A percentile compares a stretch with the other conserved stretches of the same genome.
Evolutionary conservation across 2,797 vertebrate genomes (phyloP).

Genomic region (Leuciscus waleckii): DNA sequence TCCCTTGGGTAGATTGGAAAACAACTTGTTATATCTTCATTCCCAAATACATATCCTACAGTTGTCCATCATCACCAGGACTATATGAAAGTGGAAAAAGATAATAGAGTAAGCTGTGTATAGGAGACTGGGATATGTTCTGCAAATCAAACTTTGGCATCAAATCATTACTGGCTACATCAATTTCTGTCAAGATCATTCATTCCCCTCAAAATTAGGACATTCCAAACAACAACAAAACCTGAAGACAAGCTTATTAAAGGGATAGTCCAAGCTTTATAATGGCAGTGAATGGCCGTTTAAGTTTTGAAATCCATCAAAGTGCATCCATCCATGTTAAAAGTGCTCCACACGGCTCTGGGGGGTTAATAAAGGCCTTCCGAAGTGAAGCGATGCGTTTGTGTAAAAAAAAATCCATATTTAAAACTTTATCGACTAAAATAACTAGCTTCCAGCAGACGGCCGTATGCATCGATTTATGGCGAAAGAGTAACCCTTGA

Average conservation of each 20-base stretch:
- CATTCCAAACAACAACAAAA: conserved; percentile 5
- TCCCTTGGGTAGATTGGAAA: not conserved
- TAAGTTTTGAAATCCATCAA: too few species aligned
- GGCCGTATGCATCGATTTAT: too few species aligned
- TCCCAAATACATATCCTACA: not conserved
- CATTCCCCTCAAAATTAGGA: not conserved
- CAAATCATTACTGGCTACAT: not conserved
- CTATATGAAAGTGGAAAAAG: not conserved
- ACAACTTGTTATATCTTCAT: not conserved
- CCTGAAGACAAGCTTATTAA: not conserved
- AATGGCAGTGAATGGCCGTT: too few species aligned
- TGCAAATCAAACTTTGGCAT: not conserved
- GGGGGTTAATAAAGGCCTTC: too few species aligned
- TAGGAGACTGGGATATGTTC: not conserved
- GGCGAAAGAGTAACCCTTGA: too few species aligned
- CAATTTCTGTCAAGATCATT: conserved; percentile 11
- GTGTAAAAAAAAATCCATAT: too few species aligned
- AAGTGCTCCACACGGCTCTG: too few species aligned
- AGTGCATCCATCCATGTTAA: too few species aligned
- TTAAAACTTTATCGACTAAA: too few species aligned
- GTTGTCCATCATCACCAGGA: not conserved
- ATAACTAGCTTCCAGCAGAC: too few species aligned
- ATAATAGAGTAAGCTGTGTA: not conserved
- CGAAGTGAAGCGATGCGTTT: too few species aligned
- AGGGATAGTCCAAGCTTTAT: too few species aligned